A percentile compares a stretch with the other conserved stretches of the same genome.
Conservation (phyloP, 2,888 invertebrate genomes). For the Dendrolimus houi region DNA sequence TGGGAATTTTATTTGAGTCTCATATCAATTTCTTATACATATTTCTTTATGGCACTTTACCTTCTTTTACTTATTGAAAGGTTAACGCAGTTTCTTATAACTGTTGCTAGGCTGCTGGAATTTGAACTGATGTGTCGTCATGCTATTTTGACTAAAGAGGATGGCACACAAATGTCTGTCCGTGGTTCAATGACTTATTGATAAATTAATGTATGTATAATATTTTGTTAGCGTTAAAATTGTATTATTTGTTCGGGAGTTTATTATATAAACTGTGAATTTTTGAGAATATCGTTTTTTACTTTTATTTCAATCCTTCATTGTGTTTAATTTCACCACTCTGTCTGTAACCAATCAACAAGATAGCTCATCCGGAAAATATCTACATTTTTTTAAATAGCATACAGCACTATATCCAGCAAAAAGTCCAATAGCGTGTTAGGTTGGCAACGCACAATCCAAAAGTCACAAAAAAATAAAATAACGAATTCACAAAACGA, state of each 20-base stretch:
- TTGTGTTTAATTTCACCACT: too few relatives aligned
- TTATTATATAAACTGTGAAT: too few relatives aligned
- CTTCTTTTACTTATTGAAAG: conserved; percentile 40
- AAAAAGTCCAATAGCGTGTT: conserved; percentile 14
- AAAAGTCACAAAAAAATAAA: conserved; percentile 24
- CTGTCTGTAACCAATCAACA: too few relatives aligned
- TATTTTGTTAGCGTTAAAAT: too few relatives aligned
- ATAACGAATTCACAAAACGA: conserved; percentile 28
- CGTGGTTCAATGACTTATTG: background rate
- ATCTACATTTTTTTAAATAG: too few relatives aligned
- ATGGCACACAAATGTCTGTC: conserved; percentile 14
- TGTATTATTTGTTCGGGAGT: too few relatives aligned
- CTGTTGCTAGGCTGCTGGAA: conserved; percentile 43
- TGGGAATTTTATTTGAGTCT: conserved; percentile 35
- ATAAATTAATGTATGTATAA: too few relatives aligned
- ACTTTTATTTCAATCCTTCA: too few relatives aligned
- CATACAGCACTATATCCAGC: background rate
- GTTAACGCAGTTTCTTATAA: conserved; percentile 27
- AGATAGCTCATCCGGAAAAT: too few relatives aligned
- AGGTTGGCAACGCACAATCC: conserved; percentile 13
- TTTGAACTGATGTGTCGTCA: conserved; percentile 56
- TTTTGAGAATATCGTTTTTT: too few relatives aligned
- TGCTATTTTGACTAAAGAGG: conserved; percentile 36
- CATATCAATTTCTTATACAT: conserved; percentile 29
- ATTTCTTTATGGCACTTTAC: conserved; percentile 32